phyloP scores from a whole-genome alignment of 2,797 vertebrate species.

The Pseudochirops cupreus region DNA sequence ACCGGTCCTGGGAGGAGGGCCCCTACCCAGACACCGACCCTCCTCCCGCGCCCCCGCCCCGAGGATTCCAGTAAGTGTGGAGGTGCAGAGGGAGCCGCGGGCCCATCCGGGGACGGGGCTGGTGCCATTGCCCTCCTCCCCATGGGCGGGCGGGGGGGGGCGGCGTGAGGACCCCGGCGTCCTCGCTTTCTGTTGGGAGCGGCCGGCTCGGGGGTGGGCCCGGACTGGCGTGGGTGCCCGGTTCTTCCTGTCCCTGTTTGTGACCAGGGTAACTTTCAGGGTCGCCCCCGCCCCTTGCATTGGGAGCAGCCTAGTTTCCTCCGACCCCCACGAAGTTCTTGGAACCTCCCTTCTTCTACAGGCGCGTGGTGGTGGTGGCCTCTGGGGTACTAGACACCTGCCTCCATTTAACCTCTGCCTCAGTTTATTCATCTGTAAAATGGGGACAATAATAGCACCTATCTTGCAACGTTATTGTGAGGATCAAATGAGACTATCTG shows the following conservation, averaged over 20 bases:
- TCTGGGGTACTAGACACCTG: too few species aligned
- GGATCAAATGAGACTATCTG: background rate
- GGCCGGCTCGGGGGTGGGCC: background rate
- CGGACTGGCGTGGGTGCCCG: background rate
- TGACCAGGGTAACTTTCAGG: background rate
- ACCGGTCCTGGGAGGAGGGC: constrained; percentile 56
- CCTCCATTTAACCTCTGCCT: background rate
- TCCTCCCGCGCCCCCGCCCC: background rate
- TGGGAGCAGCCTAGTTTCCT: background rate
- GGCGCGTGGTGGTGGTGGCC: background rate
- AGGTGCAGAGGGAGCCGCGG: constrained; percentile 59
- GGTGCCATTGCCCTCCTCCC: background rate
- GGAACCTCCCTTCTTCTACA: background rate
- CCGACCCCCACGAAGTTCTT: background rate
- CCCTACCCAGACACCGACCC: background rate
- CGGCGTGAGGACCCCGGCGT: background rate
- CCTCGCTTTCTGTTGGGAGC: background rate
- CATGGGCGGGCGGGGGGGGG: background rate
- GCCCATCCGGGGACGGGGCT: constrained; percentile 8
- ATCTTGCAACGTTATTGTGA: background rate
- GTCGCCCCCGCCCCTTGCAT: background rate
- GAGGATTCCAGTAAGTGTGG: constrained; percentile 54
- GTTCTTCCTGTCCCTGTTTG: background rate
- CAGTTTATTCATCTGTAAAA: background rate
- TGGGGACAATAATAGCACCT: background rate